Conservation (phyloP, 1,140 invertebrate species). For the Rhagoletis pomonella region DNA sequence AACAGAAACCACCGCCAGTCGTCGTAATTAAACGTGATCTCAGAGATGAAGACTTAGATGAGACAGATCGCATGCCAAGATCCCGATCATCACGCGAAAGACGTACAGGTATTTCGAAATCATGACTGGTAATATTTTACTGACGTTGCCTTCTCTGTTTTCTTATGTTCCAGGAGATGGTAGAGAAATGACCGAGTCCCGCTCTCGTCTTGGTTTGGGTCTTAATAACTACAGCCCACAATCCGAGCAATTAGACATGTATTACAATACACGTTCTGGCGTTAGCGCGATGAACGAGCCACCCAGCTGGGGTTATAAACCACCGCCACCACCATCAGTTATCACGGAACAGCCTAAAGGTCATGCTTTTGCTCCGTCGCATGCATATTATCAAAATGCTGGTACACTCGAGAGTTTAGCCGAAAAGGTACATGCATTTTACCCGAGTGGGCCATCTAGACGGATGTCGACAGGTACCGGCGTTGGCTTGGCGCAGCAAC, state of each 20-base stretch:
- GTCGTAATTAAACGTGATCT: constrained; percentile 95
- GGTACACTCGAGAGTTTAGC: constrained; percentile 89
- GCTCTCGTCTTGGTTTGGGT: constrained; percentile 83
- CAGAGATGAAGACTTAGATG: constrained; percentile 86
- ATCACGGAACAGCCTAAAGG: constrained; percentile 93
- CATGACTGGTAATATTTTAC: constrained; percentile 64
- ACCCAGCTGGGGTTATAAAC: constrained; percentile 75
- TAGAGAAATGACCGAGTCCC: constrained; percentile 83
- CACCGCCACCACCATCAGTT: constrained; percentile 85
- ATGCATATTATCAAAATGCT: constrained; percentile 88
- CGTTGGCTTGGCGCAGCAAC: constrained; percentile 70
- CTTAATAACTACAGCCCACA: constrained; percentile 79
- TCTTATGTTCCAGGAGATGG: constrained; percentile 77
- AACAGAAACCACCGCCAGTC: constrained; percentile 92
- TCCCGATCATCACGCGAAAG: constrained; percentile 75
- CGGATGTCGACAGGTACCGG: constrained; percentile 77
- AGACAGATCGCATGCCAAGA: constrained; percentile 75
- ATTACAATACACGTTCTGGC: constrained; percentile 84
- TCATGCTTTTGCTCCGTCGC: constrained; percentile 85
- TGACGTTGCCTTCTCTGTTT: constrained; percentile 61
- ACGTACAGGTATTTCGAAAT: constrained; percentile 75
- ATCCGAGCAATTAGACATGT: constrained; percentile 85
- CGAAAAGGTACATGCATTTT: constrained; percentile 91
- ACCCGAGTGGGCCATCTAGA: constrained; percentile 79
- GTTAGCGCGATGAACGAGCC: constrained; percentile 75